Conservation (phyloP, 1,140 invertebrate species). For the Drosophila subpulchrella region DNA sequence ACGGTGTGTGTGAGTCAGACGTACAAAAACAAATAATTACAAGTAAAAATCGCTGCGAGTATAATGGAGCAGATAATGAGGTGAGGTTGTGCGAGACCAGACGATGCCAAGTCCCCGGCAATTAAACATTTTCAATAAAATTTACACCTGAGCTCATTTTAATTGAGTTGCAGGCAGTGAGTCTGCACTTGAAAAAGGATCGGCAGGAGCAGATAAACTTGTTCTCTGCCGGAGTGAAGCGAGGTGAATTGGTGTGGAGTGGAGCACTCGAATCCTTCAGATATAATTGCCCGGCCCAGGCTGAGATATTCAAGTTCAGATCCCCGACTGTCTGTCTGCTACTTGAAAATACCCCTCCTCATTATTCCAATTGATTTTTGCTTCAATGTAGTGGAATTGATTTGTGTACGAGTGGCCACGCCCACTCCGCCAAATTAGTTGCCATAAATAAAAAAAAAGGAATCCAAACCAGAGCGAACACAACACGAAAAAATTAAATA, state of each 20-base stretch:
- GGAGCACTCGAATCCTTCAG: slow-evolving; percentile 61
- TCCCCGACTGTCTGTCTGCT: slow-evolving; percentile 26
- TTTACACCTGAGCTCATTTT: slow-evolving; percentile 83
- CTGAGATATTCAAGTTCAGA: slow-evolving; percentile 43
- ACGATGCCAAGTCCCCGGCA: slow-evolving; percentile 60
- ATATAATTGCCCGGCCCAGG: slow-evolving; percentile 67
- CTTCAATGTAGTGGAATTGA: slow-evolving; percentile 82
- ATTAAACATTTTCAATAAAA: slow-evolving; percentile 83
- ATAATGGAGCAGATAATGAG: slow-evolving; percentile 75
- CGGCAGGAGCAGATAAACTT: slow-evolving; percentile 66
- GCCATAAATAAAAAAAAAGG: slow-evolving; percentile 68
- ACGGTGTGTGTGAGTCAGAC: slow-evolving; percentile 66
- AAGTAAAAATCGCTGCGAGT: slow-evolving; percentile 77
- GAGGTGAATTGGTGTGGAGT: slow-evolving; percentile 8
- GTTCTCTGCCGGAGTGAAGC: slow-evolving; percentile 35
- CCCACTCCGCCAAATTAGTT: slow-evolving; percentile 71
- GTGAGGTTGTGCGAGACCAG: slow-evolving; percentile 37
- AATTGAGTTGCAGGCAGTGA: slow-evolving; percentile 72
- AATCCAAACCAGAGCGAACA: slow-evolving; percentile 27
- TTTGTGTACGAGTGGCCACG: slow-evolving; percentile 73
- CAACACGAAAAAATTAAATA: slow-evolving; percentile 53
- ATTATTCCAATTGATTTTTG: slow-evolving; percentile 71
- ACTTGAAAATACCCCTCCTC: slow-evolving; percentile 14
- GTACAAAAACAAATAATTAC: slow-evolving; percentile 80
- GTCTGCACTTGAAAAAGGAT: slow-evolving; percentile 64